Evolutionary conservation across 2,888 invertebrate genomes (phyloP).

Genomic region (Tetragnatha montana): DNA sequence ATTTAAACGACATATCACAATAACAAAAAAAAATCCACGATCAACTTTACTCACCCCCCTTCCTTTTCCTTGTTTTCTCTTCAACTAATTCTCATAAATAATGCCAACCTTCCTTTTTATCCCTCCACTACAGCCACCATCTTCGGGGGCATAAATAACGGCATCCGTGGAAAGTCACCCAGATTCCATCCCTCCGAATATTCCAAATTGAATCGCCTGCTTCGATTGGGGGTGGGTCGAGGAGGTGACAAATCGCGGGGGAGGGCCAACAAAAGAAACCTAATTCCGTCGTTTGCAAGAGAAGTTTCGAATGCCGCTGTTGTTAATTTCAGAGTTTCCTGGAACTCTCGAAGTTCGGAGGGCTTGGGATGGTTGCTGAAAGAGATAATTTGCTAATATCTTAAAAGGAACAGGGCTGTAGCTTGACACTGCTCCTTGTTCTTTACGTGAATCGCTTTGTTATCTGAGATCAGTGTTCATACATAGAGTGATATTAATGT

Average conservation of each 20-base stretch:
- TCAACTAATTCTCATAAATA: not conserved
- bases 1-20: not conserved
- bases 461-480: no score
- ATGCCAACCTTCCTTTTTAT: not conserved
- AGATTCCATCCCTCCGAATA: not conserved
- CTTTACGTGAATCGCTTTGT: no score
- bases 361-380: no score
- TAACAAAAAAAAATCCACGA: not conserved
- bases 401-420: no score
- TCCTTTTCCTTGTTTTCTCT: not conserved
- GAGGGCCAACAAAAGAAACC: conserved; percentile 44
- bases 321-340: no score
- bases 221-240: conserved; percentile 11
- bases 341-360: no score
- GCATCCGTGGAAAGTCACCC: conserved; percentile 4
- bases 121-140: not conserved
- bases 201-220: conserved; percentile 40
- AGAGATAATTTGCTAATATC: no score
- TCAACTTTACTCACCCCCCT: not conserved
- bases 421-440: no score
- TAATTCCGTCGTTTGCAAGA: conserved; percentile 6
- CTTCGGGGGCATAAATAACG: conserved; percentile 5
- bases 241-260: conserved; percentile 43
- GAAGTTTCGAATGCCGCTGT: no score
- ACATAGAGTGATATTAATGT: no score